phyloP scores from a whole-genome alignment of 2,797 vertebrate genomes.

The Heteromormyrus szaboi region DNA sequence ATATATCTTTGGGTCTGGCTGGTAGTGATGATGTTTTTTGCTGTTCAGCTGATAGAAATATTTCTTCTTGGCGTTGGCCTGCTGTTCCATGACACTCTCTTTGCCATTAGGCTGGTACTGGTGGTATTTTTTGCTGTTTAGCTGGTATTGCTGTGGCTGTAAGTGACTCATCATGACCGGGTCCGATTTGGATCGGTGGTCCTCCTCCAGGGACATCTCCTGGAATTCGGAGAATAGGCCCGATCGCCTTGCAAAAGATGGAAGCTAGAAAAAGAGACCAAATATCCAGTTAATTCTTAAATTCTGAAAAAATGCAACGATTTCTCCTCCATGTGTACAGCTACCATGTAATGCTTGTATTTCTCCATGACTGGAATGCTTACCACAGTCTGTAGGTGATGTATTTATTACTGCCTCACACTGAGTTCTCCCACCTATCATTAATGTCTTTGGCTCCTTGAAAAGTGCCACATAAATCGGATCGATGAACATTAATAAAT shows the following conservation, averaged over 20 bases:
- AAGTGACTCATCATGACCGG: slow-evolving; percentile 65
- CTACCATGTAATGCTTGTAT: background rate
- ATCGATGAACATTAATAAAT: background rate
- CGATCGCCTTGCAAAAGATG: slow-evolving; percentile 88
- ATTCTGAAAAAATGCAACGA: background rate
- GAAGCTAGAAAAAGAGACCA: slow-evolving; percentile 62
- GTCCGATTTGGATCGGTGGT: slow-evolving; percentile 66
- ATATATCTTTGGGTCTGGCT: slow-evolving; percentile 74
- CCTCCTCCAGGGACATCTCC: slow-evolving; percentile 68
- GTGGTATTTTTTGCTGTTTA: slow-evolving; percentile 97
- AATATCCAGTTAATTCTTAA: background rate
- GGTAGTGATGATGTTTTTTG: slow-evolving; percentile 76
- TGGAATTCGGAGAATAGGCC: slow-evolving; percentile 80
- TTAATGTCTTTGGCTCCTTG: background rate
- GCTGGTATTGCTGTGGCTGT: slow-evolving; percentile 88
- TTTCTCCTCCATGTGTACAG: background rate
- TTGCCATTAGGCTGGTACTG: slow-evolving; percentile 87
- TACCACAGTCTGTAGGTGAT: background rate
- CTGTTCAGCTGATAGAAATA: slow-evolving; percentile 84
- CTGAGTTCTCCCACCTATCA: background rate
- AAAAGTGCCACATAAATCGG: background rate
- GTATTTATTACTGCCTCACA: background rate
- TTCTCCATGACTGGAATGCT: background rate
- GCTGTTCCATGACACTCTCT: slow-evolving; percentile 74
- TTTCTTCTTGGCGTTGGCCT: slow-evolving; percentile 76